Conservation (phyloP, 2,888 invertebrate species). For the Acheta domesticus region DNA sequence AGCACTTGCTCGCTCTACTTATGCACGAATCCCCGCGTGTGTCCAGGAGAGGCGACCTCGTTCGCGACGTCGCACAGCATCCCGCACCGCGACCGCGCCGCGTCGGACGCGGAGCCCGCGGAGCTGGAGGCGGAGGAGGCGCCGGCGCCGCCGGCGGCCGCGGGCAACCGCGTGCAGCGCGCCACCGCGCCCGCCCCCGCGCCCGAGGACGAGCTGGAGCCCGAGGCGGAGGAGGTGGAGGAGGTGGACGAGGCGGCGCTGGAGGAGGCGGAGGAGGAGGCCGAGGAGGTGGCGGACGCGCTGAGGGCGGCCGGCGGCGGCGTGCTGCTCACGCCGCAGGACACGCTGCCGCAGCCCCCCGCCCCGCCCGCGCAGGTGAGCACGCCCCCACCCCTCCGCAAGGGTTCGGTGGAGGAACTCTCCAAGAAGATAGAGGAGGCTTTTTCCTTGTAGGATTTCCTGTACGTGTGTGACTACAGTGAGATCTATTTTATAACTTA, state of each 20-base stretch:
- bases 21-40: too few species aligned
- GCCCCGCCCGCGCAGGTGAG: neutral
- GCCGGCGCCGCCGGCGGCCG: neutral
- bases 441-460: too few species aligned
- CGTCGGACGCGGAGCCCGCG: neutral
- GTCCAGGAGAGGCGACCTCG: neutral
- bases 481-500: too few species aligned
- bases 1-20: too few species aligned
- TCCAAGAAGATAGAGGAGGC: too few species aligned
- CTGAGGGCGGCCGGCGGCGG: neutral
- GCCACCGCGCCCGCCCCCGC: neutral
- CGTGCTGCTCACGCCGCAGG: neutral
- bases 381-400: neutral
- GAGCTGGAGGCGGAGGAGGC: neutral
- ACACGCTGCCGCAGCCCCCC: neutral
- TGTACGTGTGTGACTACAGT: too few species aligned
- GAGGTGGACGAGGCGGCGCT: neutral
- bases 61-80: neutral
- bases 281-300: neutral
- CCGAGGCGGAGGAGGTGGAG: neutral
- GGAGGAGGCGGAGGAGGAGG: neutral
- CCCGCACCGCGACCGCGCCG: neutral
- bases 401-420: too few species aligned
- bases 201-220: neutral
- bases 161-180: neutral